phyloP scores from a whole-genome alignment of 1,140 invertebrate species.

The Philopotamus ludificatus region DNA sequence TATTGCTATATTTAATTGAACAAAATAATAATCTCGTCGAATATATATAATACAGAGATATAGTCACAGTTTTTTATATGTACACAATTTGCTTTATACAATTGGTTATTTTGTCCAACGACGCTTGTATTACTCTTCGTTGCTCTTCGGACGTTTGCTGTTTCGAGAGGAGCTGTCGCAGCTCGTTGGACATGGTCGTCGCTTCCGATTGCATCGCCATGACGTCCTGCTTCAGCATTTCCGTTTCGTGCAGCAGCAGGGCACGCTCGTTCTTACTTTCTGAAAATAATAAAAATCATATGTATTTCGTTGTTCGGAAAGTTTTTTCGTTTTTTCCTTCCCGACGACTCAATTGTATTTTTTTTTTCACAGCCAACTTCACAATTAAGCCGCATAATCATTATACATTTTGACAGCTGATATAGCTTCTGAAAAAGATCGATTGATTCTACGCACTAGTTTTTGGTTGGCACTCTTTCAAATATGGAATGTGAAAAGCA shows the following conservation, averaged over 20 bases:
- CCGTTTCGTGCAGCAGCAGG: constrained; percentile 4
- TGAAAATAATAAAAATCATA: constrained; percentile 14
- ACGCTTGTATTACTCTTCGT: constrained; percentile 16
- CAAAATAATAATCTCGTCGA: too few species aligned
- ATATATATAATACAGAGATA: too few species aligned
- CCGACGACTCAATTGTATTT: too few species aligned
- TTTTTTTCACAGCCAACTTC: too few species aligned
- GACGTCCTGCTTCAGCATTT: constrained; percentile 21
- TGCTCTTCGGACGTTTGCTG: constrained; percentile 33
- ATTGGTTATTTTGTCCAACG: constrained; percentile 30
- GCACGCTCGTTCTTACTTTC: constrained; percentile 30
- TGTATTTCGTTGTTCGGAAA: not conserved
- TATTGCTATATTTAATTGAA: too few species aligned
- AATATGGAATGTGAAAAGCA: too few species aligned
- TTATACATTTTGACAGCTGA: too few species aligned
- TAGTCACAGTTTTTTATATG: too few species aligned
- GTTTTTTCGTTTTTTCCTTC: not conserved
- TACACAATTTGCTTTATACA: constrained; percentile 19
- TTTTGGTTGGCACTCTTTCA: too few species aligned
- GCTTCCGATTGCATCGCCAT: constrained; percentile 19
- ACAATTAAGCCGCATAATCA: too few species aligned
- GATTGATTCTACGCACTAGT: too few species aligned
- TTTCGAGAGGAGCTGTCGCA: constrained; percentile 24
- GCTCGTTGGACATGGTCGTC: constrained; percentile 16
- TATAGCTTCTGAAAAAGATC: too few species aligned